Evolutionary conservation across 2,113 vertebrate species (phyloP), one percentile per base, ranked within the genome.

Genomic region (Nannospalax galili): DNA sequence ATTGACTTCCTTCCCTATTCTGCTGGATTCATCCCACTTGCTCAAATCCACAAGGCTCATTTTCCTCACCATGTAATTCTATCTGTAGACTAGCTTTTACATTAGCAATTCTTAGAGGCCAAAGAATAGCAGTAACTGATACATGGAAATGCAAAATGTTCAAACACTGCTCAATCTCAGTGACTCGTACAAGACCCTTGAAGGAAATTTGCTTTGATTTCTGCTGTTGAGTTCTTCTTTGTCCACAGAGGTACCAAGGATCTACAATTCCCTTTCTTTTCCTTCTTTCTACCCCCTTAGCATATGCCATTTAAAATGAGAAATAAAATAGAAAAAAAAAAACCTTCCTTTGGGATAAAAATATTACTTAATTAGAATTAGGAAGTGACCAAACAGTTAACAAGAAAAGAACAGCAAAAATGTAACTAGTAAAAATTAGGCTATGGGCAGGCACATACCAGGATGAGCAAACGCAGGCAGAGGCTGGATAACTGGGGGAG

Each of bases 401-500:
- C 16, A 81, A 78, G 42, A 87, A 67, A 84, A 4, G 12, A 67
- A 58, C 80, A 67, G n/a, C n/a, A n/a, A n/a, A 65, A 70, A 32
- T 2, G 17, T 7, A 40, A 75, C 65, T 6, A 32, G 10, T 37
- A 7, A 32, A 52, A 78, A 35, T 35, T 32, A 67, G 84, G 9
- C 35, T 28, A 7, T 24, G 28, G 69, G 64, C 77, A 26, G 74
- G 92, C 58, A 98, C 98, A 5, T 98, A 99, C 99, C 99, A 98
- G 99, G 94, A 98, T 99, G 99, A 95, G 99, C 98, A 97, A 99
- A 99, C 95, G 99, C 99, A 88, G 99, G 98, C 96, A 99, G 98
- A 95, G 99, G 98, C 92, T 99, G 99, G 97, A 99, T 99, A 96
- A 99, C 98, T 73, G 99, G 98, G 91, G 99, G 99, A 37, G 99